Base-by-base conservation (phyloP, 92 coral and sea anemone species). In the Epizoanthus fatuus region DNA sequence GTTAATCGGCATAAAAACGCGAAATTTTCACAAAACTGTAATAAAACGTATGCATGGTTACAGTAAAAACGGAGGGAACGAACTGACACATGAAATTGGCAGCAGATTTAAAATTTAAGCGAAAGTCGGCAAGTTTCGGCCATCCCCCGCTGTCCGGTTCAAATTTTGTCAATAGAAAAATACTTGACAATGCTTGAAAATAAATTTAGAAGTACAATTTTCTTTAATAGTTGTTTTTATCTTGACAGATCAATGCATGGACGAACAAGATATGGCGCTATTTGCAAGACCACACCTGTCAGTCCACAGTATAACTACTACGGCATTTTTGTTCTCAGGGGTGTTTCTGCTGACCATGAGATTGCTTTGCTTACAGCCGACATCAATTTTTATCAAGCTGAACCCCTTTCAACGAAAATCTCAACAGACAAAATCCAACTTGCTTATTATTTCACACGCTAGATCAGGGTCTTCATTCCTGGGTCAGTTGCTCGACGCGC, bases 401-500 rank as follows among this genome's bases (percentile, higher is more conserved):
- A 53, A 40, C n/a, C 22, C 58, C 51, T 5, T 20, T 60, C 52
- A 72, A 72, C 63, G 40, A 11, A 51, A 79, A 40, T 32, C 72
- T 1, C 42, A 69, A 11, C 19, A 53, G 45, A 38, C 49, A n/a
- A 78, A 66, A 7, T 81, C 81, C 0, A 89, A 94, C 59, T 63
- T 96, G 58, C 55, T 96, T 44, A 94, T 96, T 39, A 51, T 94
- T 73, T 92, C 99, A n/a, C 92, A 95, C 40, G 92, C 84, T 39
- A 88, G 99, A 39, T 88, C 99, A 14, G 98, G 99, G 2, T 96
- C 99, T 0, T 96, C 99, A 7, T 96, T 84, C 73, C 90, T 96
- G n/a, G 98, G 98, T 0, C 93, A 96, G 76, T 77, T 96, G 25
- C 95, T 96, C 85, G 96, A 96, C 85, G 90, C 86, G 29, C 94